These are phyloP conservation scores for Apogon talboti DNA, from an alignment of 2,797 vertebrate species.

Conservation along the genomic window DNA sequence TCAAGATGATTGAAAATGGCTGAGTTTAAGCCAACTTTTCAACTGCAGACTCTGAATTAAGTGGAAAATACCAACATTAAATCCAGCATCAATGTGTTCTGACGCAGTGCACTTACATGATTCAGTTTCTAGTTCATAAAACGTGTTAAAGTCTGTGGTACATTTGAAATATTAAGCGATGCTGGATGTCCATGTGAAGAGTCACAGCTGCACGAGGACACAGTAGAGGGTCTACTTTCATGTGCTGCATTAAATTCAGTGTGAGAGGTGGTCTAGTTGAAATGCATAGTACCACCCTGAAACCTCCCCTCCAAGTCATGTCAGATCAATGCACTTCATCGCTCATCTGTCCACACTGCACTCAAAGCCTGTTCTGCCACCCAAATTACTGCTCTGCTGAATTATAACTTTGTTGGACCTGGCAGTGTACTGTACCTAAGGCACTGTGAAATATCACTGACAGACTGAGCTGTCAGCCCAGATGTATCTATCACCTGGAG, in stretches of 20 bases:
- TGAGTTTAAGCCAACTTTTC: too few relatives aligned
- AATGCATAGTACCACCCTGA: constrained; percentile 57
- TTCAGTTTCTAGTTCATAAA: too few relatives aligned
- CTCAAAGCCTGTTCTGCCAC: constrained; percentile 80
- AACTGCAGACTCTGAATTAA: too few relatives aligned
- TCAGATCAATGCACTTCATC: constrained; percentile 80
- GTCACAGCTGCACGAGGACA: constrained; percentile 20
- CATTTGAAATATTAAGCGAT: constrained; percentile 5
- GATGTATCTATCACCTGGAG: constrained; percentile 66
- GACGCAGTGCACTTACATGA: too few relatives aligned
- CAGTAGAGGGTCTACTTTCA: constrained; percentile 15
- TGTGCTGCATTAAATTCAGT: constrained; percentile 23
- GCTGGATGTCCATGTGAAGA: constrained; percentile 23
- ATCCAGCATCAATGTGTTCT: too few relatives aligned
- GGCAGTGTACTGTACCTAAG: constrained; percentile 73
- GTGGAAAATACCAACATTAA: too few relatives aligned
- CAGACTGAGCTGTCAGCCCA: constrained; percentile 63
- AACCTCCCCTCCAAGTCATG: constrained; percentile 52
- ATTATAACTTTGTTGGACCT: constrained; percentile 81
- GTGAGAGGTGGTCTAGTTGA: constrained; percentile 50
- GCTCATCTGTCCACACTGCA: constrained; percentile 74
- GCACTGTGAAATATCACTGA: constrained; percentile 74
- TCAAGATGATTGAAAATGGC: too few relatives aligned
- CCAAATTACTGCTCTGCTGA: constrained; percentile 84
- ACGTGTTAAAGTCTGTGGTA: too few relatives aligned